Conservation (phyloP, 2,888 invertebrate genomes). For the Synanthedon andrenaeformis region DNA sequence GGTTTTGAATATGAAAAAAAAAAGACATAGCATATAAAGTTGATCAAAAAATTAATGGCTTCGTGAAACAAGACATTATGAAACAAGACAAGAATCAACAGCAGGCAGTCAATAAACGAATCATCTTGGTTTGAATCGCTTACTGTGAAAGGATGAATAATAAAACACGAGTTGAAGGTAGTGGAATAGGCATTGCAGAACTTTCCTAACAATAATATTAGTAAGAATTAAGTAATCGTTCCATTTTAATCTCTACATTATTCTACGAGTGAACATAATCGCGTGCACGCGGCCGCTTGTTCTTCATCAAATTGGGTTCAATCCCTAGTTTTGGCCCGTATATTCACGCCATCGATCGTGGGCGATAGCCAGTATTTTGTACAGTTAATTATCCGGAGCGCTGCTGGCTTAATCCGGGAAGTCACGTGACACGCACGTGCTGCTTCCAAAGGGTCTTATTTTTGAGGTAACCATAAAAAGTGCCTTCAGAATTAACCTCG, state of each 20-base stretch:
- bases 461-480: constrained; percentile 14
- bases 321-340: constrained; percentile 14
- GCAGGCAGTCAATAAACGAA: too few relatives aligned
- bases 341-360: constrained; percentile 38
- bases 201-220: too few relatives aligned
- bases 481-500: neutral
- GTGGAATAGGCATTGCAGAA: too few relatives aligned
- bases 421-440: constrained; percentile 67
- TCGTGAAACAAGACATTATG: too few relatives aligned
- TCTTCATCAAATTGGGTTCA: constrained; percentile 23
- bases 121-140: too few relatives aligned
- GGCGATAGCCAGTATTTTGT: constrained; percentile 53
- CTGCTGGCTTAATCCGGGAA: constrained; percentile 54
- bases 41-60: too few relatives aligned
- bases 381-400: constrained; percentile 63
- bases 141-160: too few relatives aligned
- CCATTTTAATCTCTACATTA: neutral
- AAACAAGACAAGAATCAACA: too few relatives aligned
- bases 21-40: too few relatives aligned
- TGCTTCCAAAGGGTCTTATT: constrained; percentile 29
- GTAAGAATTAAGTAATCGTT: neutral
- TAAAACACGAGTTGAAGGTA: too few relatives aligned
- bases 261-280: constrained; percentile 9
- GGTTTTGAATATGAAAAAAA: too few relatives aligned
- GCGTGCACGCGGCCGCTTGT: constrained; percentile 12